Conservation (phyloP, 2,113 vertebrate species). For the Sterna hirundo region DNA sequence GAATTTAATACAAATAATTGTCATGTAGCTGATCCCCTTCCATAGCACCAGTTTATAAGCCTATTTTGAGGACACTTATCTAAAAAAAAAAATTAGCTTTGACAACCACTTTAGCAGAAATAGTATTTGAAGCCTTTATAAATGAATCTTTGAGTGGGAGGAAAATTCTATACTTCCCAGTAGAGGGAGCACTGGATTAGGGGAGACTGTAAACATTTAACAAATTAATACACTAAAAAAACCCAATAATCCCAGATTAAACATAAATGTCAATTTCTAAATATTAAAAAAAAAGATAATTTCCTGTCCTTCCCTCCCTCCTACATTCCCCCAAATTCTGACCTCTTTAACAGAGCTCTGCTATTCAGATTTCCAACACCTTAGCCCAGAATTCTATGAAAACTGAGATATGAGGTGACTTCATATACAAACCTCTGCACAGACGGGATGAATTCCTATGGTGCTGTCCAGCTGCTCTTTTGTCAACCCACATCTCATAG, state of each 20-base stretch:
- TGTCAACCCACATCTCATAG: constrained; percentile 83
- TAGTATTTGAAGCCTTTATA: background rate
- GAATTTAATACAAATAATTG: background rate
- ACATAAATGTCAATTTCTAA: background rate
- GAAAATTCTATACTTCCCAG: background rate
- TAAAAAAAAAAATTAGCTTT: background rate
- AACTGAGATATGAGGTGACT: background rate
- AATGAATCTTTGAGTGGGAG: background rate
- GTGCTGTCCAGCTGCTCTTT: constrained; percentile 81
- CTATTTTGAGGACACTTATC: background rate
- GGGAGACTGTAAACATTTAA: background rate
- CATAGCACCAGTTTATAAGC: background rate
- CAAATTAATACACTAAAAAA: background rate
- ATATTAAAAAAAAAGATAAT: background rate
- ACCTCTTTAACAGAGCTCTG: background rate
- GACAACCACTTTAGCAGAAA: background rate
- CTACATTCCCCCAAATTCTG: too few species aligned
- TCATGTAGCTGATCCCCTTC: background rate
- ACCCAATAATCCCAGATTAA: background rate
- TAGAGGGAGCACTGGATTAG: background rate
- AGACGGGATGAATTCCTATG: constrained; percentile 81
- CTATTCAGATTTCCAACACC: background rate
- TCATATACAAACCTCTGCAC: constrained; percentile 80
- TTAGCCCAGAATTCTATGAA: background rate
- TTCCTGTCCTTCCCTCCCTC: background rate